These are phyloP conservation scores for Micromys minutus DNA, from an alignment of 2,113 vertebrate species.

Conservation along the genomic window DNA sequence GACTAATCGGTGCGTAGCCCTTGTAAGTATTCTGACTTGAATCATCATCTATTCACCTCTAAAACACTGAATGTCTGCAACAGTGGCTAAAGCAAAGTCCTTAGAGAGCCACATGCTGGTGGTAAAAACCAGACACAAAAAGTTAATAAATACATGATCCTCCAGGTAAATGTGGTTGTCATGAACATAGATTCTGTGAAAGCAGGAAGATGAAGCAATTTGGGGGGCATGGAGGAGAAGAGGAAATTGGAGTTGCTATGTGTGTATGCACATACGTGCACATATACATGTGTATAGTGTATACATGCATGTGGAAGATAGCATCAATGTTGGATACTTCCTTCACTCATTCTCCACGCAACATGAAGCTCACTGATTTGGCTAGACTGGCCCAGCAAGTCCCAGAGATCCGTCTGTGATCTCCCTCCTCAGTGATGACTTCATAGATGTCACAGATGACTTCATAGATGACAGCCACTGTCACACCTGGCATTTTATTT, in stretches of 20 bases:
- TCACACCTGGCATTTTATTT: not conserved
- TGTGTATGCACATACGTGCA: not conserved
- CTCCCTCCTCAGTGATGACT: no score
- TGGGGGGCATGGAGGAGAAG: not conserved
- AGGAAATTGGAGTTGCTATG: not conserved
- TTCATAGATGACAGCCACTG: not conserved
- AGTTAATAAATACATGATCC: no score
- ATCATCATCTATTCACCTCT: not conserved
- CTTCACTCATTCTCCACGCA: not conserved
- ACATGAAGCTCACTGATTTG: no score
- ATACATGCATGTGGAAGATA: not conserved
- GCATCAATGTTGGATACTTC: no score
- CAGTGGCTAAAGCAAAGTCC: not conserved
- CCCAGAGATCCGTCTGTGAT: not conserved
- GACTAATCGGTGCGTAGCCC: not conserved
- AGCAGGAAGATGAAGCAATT: not conserved
- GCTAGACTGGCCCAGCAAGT: not conserved
- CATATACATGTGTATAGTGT: no score
- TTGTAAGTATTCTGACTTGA: constrained; percentile 16
- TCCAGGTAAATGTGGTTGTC: not conserved
- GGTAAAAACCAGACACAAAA: not conserved
- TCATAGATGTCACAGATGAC: not conserved
- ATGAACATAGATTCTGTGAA: not conserved
- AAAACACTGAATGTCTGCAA: not conserved
- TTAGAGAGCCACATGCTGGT: not conserved